Base-by-base conservation (phyloP, 2,797 vertebrate genomes). In the Poecilia wingei region DNA sequence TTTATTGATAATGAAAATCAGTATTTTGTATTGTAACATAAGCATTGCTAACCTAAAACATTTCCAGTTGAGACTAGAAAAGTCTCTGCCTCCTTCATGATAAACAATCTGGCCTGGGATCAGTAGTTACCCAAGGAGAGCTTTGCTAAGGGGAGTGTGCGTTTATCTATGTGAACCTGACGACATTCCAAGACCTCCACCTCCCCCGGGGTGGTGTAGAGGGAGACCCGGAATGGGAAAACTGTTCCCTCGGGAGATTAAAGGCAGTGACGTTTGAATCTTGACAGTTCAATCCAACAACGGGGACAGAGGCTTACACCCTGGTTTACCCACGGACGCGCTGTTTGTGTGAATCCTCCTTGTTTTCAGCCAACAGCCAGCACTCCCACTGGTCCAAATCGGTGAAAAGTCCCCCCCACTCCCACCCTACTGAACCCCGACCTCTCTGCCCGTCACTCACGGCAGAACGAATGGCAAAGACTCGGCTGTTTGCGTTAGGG, bases 401-500 rank as follows among this genome's bases (percentile, higher is more conserved):
- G 78, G 76, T 84, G 84, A 86, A 82, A 89, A 85, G 82, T 59
- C 72, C 47, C 36, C 16, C 49, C 49, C 6, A 1, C 8, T 22
- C 20, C 49, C 20, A 22, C 20, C 20, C 49, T 20, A 8, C 20
- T 8, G 49, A 1, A 71, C 76, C 81, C 82, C 72, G 18, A 74
- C 68, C 83, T 75, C 82, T 83, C 86, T 76, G 79, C 78, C 77
- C 80, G 36, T 88, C 87, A 86, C 71, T 88, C 88, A 78, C 1
- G 83, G 86, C 81, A 77, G 78, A 90, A 88, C 87, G 81, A 86
- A 86, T 82, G 86, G 84, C 73, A 72, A 77, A 46, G 86, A 74
- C 76, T 64, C 47, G 36, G 81, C 85, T 88, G 92, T 91, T 91
- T 88, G 88, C 78, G 47, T 82, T 91, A 79, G 89, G 75, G 85